Evolutionary conservation across 2,797 vertebrate species (phyloP).

Genomic region (Pterois miles): DNA sequence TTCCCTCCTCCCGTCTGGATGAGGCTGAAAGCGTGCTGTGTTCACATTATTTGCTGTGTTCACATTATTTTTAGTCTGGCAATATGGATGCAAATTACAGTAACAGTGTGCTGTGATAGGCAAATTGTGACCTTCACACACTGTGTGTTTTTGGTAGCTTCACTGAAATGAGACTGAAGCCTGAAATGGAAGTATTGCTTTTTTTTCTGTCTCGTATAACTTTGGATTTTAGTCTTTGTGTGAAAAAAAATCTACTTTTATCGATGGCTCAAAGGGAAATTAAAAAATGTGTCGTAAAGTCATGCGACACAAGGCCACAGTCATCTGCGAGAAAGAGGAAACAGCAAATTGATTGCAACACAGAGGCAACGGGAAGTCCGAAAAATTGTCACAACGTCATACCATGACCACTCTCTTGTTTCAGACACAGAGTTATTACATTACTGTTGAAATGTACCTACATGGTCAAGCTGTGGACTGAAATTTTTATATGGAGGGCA

Average conservation of each 20-base stretch:
- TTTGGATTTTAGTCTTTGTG: background rate
- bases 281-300: background rate
- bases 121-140: constrained; percentile 71
- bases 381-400: constrained; percentile 24
- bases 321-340: constrained; percentile 62
- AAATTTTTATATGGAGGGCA: background rate
- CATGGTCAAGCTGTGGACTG: background rate
- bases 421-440: constrained; percentile 7
- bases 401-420: constrained; percentile 24
- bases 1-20: constrained; percentile 28
- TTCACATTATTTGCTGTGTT: constrained; percentile 67
- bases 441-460: background rate
- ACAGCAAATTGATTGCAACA: constrained; percentile 65
- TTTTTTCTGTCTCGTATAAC: background rate
- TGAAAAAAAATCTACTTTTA: background rate
- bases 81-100: constrained; percentile 78
- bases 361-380: constrained; percentile 54
- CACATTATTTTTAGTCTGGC: constrained; percentile 60
- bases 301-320: background rate
- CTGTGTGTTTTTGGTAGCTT: constrained; percentile 13
- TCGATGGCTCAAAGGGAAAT: constrained; percentile 1
- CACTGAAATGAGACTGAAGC: background rate
- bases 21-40: constrained; percentile 46
- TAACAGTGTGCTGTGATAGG: constrained; percentile 57
- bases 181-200: background rate